A percentile compares a stretch with the other conserved stretches of the same genome.
phyloP scores from a whole-genome alignment of 2,797 vertebrate species.

The Jordanella pulchra region DNA sequence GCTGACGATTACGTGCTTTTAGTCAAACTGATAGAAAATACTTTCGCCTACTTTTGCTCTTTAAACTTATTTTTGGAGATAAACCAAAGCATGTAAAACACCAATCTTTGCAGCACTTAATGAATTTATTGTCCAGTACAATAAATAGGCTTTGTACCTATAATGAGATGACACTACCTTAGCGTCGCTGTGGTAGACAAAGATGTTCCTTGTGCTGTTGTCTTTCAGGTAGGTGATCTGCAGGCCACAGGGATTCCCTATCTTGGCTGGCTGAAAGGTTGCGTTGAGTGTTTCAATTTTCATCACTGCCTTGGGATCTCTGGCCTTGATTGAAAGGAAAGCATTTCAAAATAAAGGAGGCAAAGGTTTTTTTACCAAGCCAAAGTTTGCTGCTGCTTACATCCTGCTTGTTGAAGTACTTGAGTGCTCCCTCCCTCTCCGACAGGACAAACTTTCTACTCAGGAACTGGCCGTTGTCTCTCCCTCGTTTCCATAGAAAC shows the following conservation, averaged over 20 bases:
- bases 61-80: background rate
- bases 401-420: conserved; percentile 98
- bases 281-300: conserved; percentile 95
- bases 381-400: conserved; percentile 70
- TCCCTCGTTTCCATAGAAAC: conserved; percentile 95
- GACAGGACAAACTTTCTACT: conserved; percentile 95
- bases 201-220: conserved; percentile 98
- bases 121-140: background rate
- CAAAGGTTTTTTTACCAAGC: background rate
- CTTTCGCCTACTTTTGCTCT: background rate
- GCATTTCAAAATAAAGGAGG: background rate
- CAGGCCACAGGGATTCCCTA: conserved; percentile 91
- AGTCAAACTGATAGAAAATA: background rate
- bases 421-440: conserved; percentile 92
- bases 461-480: conserved; percentile 96
- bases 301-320: conserved; percentile 95
- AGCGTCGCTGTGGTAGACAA: conserved; percentile 93
- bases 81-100: background rate
- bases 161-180: conserved; percentile 81
- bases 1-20: background rate
- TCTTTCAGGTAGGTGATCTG: conserved; percentile 98
- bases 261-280: conserved; percentile 94
- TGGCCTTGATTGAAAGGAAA: conserved; percentile 78
- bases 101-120: background rate
- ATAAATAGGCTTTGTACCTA: background rate